These are phyloP conservation scores for Illadopsis cleaveri DNA, from an alignment of 2,113 vertebrate species.

Conservation along the genomic window DNA sequence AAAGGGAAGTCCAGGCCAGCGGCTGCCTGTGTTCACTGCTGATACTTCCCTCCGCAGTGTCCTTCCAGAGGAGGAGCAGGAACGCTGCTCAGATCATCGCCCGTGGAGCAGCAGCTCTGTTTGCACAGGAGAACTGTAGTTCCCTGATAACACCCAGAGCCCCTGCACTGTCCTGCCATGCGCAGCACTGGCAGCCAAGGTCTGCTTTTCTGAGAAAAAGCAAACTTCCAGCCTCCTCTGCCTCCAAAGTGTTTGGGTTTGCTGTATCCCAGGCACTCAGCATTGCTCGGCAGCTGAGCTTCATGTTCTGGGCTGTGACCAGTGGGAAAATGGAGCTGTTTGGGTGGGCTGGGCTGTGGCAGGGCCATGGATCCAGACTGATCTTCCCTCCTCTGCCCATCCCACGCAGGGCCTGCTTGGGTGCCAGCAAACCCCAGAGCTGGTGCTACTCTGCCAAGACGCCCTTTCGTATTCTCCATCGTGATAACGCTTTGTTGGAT, in stretches of 20 bases:
- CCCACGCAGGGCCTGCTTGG: rapidly evolving
- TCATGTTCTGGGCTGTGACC: rapidly evolving
- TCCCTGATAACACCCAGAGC: not conserved
- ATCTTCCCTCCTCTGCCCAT: not conserved
- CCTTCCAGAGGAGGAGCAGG: slow-evolving; percentile 10
- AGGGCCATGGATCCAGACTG: rapidly evolving
- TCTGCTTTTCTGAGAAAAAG: not conserved
- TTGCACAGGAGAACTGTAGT: not conserved
- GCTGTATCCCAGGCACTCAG: not conserved
- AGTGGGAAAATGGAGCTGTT: not conserved
- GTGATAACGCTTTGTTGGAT: slow-evolving; percentile 47
- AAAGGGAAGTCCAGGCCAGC: not conserved
- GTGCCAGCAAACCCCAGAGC: not conserved
- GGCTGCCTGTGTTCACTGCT: not conserved
- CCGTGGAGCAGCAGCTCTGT: not conserved
- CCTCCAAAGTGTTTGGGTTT: not conserved
- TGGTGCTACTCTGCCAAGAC: not conserved
- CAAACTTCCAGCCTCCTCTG: not conserved
- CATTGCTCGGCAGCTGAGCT: rapidly evolving
- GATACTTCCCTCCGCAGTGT: not conserved
- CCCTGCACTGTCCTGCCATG: not conserved
- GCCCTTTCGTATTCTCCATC: not conserved
- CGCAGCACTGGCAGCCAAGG: not conserved
- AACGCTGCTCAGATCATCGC: not conserved
- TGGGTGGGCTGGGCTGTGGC: not conserved